Evolutionary conservation across 2,797 vertebrate genomes (phyloP), one percentile per base, ranked within the genome.

Genomic region (Xiphophorus birchmanni): DNA sequence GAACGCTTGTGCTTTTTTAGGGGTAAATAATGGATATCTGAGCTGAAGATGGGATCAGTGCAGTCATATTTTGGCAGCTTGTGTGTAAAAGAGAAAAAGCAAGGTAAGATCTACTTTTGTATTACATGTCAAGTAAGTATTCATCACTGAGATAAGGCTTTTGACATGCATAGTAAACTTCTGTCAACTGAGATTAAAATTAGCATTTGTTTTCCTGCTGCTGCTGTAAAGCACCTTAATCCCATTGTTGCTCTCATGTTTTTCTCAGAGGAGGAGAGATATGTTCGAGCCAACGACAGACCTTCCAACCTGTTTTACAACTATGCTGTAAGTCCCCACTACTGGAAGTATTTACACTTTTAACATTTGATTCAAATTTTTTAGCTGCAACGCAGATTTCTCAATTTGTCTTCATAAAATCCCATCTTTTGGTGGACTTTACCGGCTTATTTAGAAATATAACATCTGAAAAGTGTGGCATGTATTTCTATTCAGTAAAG

Each of bases 261-360:
- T 48, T 60, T 65, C 42, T 44, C 91, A 99, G 97, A 96, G 94
- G 93, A 95, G 87, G 95, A 97, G 80, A 95, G 98, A 83, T 83
- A 83, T 76, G 91, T 99, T 54, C 95, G 95, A 84, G 97, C 97
- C 6, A 99, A 99, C 78, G 96, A 98, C 91, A 94, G 97, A 75
- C 83, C 95, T 81, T 96, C 96, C 84, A 99, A 98, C 90, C 83
- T 95, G 75, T 94, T 95, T 54, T 97, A 96, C 80, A 84, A 92
- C 40, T 99, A 99, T 88, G 96, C 96, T 50, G 98, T 99, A 84
- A 97, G 97, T 96, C 81, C 9, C 29, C 3, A 8, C 4, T 29
- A 26, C 18, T 35, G 3, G 11, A 13, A 26, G 23, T 3, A 60
- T 60, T 76, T 48, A 11, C 13, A n/a, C 45, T 26, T n/a, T 47